These are phyloP conservation scores for Epinotia demarniana DNA, from an alignment of 2,888 invertebrate species.

Conservation along the genomic window DNA sequence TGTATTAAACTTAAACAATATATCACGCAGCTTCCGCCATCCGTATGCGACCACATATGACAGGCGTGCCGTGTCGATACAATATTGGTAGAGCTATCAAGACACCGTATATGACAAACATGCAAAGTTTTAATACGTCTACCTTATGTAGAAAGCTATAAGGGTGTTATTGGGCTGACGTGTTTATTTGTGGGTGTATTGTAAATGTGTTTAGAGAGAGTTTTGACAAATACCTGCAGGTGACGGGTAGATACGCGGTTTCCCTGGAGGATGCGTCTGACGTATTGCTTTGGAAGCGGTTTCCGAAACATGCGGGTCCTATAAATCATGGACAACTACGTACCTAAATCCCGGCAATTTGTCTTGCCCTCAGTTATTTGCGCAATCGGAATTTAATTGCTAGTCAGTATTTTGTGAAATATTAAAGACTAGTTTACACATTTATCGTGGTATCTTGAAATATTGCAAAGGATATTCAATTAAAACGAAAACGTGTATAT, in stretches of 20 bases:
- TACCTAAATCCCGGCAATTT: conserved; percentile 44
- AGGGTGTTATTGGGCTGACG: conserved; percentile 51
- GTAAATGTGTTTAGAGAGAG: conserved; percentile 64
- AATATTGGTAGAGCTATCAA: conserved; percentile 62
- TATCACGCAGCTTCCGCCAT: conserved; percentile 68
- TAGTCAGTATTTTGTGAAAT: conserved; percentile 26
- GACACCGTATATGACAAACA: conserved; percentile 48
- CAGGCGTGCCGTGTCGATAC: conserved; percentile 74
- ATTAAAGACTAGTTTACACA: conserved; percentile 6
- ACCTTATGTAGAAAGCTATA: conserved; percentile 47
- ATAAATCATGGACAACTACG: conserved; percentile 69
- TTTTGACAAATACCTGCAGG: conserved; percentile 84
- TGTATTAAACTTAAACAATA: conserved; percentile 72
- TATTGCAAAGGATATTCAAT: neutral
- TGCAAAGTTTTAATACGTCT: conserved; percentile 5
- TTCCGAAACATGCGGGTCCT: conserved; percentile 65
- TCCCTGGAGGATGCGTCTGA: conserved; percentile 78
- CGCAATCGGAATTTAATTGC: conserved; percentile 34
- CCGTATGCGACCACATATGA: conserved; percentile 69
- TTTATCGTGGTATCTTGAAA: neutral
- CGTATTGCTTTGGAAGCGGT: conserved; percentile 80
- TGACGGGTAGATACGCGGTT: conserved; percentile 72
- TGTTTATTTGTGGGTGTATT: conserved; percentile 46
- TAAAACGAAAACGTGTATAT: neutral
- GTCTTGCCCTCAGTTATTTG: conserved; percentile 33